Base-by-base conservation (phyloP, 2,113 vertebrate species). In the Gambusia affinis region DNA sequence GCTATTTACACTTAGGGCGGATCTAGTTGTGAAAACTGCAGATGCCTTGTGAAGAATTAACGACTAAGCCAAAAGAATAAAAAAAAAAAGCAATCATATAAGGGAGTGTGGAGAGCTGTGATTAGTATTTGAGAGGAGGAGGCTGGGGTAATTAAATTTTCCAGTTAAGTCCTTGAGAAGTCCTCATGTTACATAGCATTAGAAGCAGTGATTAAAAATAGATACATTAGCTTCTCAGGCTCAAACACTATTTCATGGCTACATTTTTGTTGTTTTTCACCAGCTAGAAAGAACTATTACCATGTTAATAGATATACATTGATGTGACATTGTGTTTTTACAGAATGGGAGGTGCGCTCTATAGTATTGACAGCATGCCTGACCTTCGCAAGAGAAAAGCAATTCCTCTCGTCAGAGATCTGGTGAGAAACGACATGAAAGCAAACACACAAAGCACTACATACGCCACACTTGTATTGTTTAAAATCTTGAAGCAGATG, bases 321-420 rank as follows among this genome's bases (percentile, higher is more conserved):
- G 7, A 1, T 67, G 73, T 8, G 39, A 84, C 19, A 27, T 72
- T 72, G 83, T 74, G 81, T 67, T 87, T 42, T 79, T 91, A 69
- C 91, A 99, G 97, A 86, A 95, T 97, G 78, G 97, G 97, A 17
- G 98, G 97, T 0, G 98, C 97, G 44, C 95, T 99, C 77, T 98
- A 97, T 93, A 99, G 98, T 91, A 99, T 99, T 78, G 98, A 99
- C 94, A 99, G 98, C 93, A 99, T 99, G 97, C 98, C 98, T 2
- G 98, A 99, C 92, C 97, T 99, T 73, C 95, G 97, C 73, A 99
- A 98, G 92, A 95, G 97, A 91, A 99, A 99, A 83, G 97, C 97
- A 60, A 96, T 98, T 80, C 97, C 97, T 61, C 91, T 98, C 51
- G 97, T 98, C 91, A 96, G 97, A 87, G 98, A 99, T 91, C 95